Evolutionary conservation across 2,113 vertebrate species (phyloP).

Genomic region (Lophochroa leadbeateri): DNA sequence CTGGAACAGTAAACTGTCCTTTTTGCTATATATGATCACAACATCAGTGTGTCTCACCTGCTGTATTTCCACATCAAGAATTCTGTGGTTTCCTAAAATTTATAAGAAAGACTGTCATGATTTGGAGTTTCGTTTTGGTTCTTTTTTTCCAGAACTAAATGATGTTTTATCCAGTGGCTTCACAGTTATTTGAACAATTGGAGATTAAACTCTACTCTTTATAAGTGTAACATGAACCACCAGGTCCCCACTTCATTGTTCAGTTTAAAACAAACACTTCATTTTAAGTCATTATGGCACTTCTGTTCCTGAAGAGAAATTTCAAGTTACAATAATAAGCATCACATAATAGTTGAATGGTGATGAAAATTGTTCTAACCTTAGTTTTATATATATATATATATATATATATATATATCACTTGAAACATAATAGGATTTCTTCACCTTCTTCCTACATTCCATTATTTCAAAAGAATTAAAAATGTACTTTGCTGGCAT

Average conservation of each 20-base stretch:
- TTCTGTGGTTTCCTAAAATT: neutral
- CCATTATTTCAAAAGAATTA: constrained; percentile 27
- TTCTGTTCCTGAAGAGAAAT: neutral
- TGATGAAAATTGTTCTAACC: neutral
- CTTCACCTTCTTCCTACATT: neutral
- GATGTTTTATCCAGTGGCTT: neutral
- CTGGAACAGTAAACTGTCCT: neutral
- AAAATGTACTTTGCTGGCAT: constrained; percentile 22
- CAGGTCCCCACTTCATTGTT: neutral
- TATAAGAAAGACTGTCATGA: neutral
- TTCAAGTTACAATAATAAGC: neutral
- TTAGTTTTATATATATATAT: neutral
- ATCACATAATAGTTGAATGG: neutral
- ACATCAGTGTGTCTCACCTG: neutral
- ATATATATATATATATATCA: neutral
- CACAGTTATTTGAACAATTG: neutral
- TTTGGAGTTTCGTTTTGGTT: neutral
- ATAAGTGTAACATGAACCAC: neutral
- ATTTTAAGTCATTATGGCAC: neutral
- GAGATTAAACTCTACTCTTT: neutral
- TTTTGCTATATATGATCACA: neutral
- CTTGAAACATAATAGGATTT: neutral
- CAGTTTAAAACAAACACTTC: neutral
- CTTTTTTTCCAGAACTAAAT: neutral
- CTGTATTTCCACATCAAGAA: neutral